A percentile compares a stretch with the other conserved stretches of the same genome.
These are phyloP conservation scores for Microchrysa polita DNA, from an alignment of 2,888 invertebrate species.

Conservation along the genomic window DNA sequence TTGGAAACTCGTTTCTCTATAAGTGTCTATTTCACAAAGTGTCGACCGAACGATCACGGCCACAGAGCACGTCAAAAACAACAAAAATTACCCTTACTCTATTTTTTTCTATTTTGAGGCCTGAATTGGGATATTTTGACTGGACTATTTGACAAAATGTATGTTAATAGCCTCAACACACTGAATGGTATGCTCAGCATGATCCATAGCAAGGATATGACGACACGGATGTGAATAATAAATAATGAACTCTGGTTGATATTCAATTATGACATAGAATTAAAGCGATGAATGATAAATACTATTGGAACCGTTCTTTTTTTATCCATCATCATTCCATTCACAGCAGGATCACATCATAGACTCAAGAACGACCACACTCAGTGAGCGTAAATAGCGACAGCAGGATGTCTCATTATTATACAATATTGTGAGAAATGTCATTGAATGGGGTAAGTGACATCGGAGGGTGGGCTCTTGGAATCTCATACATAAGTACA, in stretches of 20 bases:
- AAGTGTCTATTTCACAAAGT: no score
- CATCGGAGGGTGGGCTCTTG: neutral
- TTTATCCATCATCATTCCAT: neutral
- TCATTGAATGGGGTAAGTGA: neutral
- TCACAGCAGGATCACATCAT: neutral
- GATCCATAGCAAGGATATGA: slow-evolving; percentile 12
- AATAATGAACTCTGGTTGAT: slow-evolving; percentile 32
- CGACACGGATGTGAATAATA: slow-evolving; percentile 33
- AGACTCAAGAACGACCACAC: neutral
- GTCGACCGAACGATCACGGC: no score
- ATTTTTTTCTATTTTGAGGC: no score
- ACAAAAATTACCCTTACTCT: no score
- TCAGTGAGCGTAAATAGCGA: neutral
- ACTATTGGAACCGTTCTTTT: neutral
- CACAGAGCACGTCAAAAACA: no score
- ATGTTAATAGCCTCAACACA: slow-evolving; percentile 10
- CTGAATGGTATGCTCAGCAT: slow-evolving; percentile 64
- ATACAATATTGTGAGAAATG: neutral
- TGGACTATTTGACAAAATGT: neutral
- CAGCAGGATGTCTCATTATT: slow-evolving; percentile 7
- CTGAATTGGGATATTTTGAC: no score
- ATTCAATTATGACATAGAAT: slow-evolving; percentile 20
- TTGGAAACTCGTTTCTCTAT: no score
- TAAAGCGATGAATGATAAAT: slow-evolving; percentile 7
- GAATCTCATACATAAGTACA: no score